Evolutionary conservation across 2,888 invertebrate species (phyloP).

Genomic region (Alsophila aescularia): DNA sequence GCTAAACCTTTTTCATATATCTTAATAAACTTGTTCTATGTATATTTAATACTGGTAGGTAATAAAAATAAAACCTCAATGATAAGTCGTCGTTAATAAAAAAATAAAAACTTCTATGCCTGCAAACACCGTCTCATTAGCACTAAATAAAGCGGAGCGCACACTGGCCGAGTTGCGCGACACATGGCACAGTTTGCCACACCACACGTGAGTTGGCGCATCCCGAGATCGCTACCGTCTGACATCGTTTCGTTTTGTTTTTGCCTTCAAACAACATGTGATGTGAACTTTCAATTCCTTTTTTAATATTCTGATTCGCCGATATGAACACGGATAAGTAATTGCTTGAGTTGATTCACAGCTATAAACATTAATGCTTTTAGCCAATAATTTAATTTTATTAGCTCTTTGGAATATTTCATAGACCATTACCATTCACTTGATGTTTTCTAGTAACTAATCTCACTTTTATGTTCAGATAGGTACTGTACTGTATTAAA

Average conservation of each 20-base stretch:
- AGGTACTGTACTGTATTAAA: conserved; percentile 18
- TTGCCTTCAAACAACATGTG: conserved; percentile 54
- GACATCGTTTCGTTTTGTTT: conserved; percentile 58
- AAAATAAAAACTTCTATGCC: conserved; percentile 12
- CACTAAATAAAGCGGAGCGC: conserved; percentile 29
- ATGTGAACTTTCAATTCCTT: conserved; percentile 60
- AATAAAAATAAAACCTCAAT: neutral
- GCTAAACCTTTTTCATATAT: too few relatives aligned
- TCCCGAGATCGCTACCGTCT: conserved; percentile 60
- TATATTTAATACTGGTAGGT: too few relatives aligned
- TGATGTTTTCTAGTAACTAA: conserved; percentile 19
- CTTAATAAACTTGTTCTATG: too few relatives aligned
- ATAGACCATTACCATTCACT: conserved; percentile 26
- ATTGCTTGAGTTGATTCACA: conserved; percentile 58
- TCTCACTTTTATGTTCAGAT: conserved; percentile 13
- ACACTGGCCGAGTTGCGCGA: conserved; percentile 25
- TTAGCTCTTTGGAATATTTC: conserved; percentile 28
- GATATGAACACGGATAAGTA: conserved; percentile 67
- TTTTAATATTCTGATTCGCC: conserved; percentile 60
- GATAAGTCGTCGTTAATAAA: conserved; percentile 1
- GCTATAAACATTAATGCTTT: conserved; percentile 44
- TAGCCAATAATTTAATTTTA: conserved; percentile 42
- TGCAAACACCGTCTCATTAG: conserved; percentile 31
- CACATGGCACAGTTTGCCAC: conserved; percentile 31
- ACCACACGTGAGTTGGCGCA: conserved; percentile 44